phyloP scores from a whole-genome alignment of 2,888 invertebrate species.

The Melolontha melolontha region DNA sequence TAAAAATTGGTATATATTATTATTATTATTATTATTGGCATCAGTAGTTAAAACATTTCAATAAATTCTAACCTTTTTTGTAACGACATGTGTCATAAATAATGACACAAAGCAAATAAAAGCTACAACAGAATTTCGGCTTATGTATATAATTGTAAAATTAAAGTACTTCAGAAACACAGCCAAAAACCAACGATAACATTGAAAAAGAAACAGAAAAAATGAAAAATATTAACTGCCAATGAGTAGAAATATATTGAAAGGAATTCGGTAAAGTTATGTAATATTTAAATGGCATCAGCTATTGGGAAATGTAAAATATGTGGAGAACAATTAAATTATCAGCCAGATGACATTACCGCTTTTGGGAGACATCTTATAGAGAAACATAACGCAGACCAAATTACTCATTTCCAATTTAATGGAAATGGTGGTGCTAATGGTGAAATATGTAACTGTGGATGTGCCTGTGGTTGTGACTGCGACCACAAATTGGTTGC shows the following conservation, averaged over 20 bases:
- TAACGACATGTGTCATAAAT: slow-evolving; percentile 32
- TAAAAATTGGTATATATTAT: too few relatives aligned
- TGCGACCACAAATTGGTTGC: slow-evolving; percentile 40
- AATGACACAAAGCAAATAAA: slow-evolving; percentile 27
- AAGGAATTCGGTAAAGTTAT: slow-evolving; percentile 17
- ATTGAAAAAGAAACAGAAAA: slow-evolving; percentile 14
- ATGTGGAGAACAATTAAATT: slow-evolving; percentile 56
- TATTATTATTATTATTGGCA: too few relatives aligned
- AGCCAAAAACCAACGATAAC: slow-evolving; percentile 6
- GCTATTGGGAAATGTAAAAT: slow-evolving; percentile 55
- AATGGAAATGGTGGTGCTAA: slow-evolving; percentile 21
- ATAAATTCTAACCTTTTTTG: slow-evolving; percentile 11
- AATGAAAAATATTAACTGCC: slow-evolving; percentile 34
- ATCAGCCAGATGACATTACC: slow-evolving; percentile 53
- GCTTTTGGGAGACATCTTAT: slow-evolving; percentile 59
- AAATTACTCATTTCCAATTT: slow-evolving; percentile 56
- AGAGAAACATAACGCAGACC: slow-evolving; percentile 56
- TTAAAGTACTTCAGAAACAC: slow-evolving; percentile 33
- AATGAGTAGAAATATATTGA: slow-evolving; percentile 5
- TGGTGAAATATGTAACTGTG: slow-evolving; percentile 40
- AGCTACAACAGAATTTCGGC: slow-evolving; percentile 37
- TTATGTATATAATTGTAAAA: slow-evolving; percentile 39
- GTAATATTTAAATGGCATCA: slow-evolving; percentile 50
- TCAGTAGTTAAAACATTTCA: too few relatives aligned
- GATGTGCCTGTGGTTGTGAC: slow-evolving; percentile 46